These are phyloP conservation scores for Pongo pygmaeus DNA, from an alignment of 2,113 vertebrate genomes.

Conservation along the genomic window DNA sequence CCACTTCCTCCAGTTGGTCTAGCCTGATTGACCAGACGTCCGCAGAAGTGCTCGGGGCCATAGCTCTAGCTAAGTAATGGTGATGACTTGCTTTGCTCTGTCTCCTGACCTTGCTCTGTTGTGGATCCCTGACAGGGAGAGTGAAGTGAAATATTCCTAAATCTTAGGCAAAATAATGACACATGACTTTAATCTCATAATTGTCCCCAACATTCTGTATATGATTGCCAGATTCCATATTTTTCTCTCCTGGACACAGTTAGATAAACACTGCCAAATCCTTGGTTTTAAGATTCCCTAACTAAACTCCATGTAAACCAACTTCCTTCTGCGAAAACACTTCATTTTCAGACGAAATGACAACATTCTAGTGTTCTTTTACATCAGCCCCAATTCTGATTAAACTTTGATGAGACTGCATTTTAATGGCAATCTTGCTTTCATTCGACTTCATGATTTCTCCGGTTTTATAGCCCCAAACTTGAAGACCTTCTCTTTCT, in stretches of 20 bases:
- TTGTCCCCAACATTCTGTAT: conserved; percentile 18
- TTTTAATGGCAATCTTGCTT: background rate
- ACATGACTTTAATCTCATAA: conserved; percentile 40
- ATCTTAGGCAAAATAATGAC: conserved; percentile 14
- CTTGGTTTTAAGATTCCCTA: conserved; percentile 14
- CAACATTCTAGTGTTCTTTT: background rate
- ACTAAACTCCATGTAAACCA: conserved; percentile 16
- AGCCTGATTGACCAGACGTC: background rate
- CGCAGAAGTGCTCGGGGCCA: background rate
- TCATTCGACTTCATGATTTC: background rate
- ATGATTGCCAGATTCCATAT: background rate
- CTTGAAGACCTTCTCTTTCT: background rate
- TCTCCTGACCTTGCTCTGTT: background rate
- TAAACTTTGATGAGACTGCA: background rate
- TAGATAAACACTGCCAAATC: conserved; percentile 21
- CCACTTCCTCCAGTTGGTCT: background rate
- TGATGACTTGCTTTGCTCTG: background rate
- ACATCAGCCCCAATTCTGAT: background rate
- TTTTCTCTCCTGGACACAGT: conserved; percentile 4
- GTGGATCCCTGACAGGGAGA: background rate
- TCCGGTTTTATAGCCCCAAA: background rate
- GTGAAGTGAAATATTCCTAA: conserved; percentile 12
- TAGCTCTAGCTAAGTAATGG: background rate
- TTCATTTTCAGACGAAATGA: conserved; percentile 36
- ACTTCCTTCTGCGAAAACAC: background rate